Evolutionary conservation across 2,888 invertebrate genomes (phyloP), one percentile per base, ranked within the genome.

Genomic region (Patella depressa): DNA sequence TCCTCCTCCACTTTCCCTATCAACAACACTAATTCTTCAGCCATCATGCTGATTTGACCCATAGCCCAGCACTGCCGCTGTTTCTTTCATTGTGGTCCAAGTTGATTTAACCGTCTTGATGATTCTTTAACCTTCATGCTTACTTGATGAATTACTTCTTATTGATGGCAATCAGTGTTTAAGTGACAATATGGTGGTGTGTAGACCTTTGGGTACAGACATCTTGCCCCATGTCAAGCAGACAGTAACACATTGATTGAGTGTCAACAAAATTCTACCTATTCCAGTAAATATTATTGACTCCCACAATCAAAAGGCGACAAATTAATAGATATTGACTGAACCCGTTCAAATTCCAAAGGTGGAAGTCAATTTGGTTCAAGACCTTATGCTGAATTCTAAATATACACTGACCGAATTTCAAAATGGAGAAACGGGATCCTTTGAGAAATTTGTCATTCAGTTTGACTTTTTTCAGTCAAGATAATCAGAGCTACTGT

Each of bases 131-230:
- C 65, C 65, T 65, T 65, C 65, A 65, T 15, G 19, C 19, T 65
- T 24, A 24, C 65, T 65, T 65, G 65, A 65, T 65, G 24, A 65
- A 65, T 65, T 65, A 65, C 65, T 65, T 65, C 65, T 65, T 65
- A 65, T 65, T 65, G 65, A 65, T 19, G 24, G 19, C 65, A 65
- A 65, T 65, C 19, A 65, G 19, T 65, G 65, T 65, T 19, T 15
- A 19, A 24, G 19, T 24, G 65, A 65, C 24, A 65, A 65, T 65
- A 24, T 65, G 14, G 65, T 65, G 24, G 65, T 65, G 65, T 65
- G 65, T 65, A 65, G 65, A 24, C 65, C 65, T 65, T 24, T 19
- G 65, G 65, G 19, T 12, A 24, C 65, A 65, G 65, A 65, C 65
- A 14, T 19, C 65, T 65, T 24, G 65, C 65, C 65, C 24, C 24